Conservation (phyloP, 2,113 vertebrate species). For the Archocentrus centrarchus region DNA sequence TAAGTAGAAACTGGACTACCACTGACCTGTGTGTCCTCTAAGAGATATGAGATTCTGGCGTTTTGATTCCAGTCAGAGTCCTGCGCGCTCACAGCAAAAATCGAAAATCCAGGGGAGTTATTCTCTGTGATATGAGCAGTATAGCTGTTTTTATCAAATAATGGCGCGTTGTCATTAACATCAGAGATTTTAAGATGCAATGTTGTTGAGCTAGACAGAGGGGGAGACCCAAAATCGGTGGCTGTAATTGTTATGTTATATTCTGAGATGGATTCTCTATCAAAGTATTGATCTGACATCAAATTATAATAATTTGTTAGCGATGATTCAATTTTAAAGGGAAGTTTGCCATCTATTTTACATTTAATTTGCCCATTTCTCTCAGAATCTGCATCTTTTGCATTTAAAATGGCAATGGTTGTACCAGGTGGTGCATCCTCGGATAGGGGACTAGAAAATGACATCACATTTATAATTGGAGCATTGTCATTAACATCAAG, state of each 20-base stretch:
- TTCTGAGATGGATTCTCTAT: conserved; percentile 55
- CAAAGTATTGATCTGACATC: conserved; percentile 23
- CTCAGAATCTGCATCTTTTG: too few relatives aligned
- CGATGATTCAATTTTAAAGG: too few relatives aligned
- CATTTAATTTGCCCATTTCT: too few relatives aligned
- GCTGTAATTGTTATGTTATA: conserved; percentile 64
- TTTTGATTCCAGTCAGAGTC: conserved; percentile 66
- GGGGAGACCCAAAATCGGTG: conserved; percentile 53
- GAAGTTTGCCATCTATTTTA: too few relatives aligned
- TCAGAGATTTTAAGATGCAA: conserved; percentile 66
- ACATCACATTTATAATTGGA: too few relatives aligned
- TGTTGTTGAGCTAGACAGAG: conserved; percentile 27
- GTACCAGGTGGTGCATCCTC: too few relatives aligned
- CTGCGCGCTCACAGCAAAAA: conserved; percentile 37
- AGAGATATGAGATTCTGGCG: conserved; percentile 44
- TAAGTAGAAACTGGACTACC: conserved; percentile 30
- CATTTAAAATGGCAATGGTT: too few relatives aligned
- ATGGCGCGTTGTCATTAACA: conserved; percentile 74
- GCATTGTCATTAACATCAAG: too few relatives aligned
- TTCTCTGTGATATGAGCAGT: conserved; percentile 63
- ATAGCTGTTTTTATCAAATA: conserved; percentile 42
- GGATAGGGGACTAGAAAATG: too few relatives aligned
- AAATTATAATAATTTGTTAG: too few relatives aligned
- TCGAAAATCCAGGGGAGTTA: conserved; percentile 56
- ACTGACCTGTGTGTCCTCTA: background rate